A percentile compares a stretch with the other conserved stretches of the same genome.
Conservation (phyloP, 2,888 invertebrate genomes). For the Lypha dubia region DNA sequence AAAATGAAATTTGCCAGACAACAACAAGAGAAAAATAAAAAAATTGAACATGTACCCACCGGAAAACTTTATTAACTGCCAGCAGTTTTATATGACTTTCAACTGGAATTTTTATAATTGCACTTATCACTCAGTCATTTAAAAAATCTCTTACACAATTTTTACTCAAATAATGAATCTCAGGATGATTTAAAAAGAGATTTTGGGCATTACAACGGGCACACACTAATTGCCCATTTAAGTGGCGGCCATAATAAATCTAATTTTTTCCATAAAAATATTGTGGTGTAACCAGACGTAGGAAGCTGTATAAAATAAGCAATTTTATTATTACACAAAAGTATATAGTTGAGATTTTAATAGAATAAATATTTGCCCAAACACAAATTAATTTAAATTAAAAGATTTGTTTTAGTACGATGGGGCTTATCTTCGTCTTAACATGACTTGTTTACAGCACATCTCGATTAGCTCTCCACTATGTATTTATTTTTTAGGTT, state of each 20-base stretch:
- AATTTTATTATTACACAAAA: not conserved
- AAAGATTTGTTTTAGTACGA: not conserved
- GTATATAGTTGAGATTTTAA: not conserved
- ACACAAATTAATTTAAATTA: slow-evolving; percentile 39
- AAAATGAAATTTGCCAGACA: slow-evolving; percentile 1
- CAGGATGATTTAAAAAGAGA: not conserved
- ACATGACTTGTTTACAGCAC: not conserved
- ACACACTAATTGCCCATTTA: slow-evolving; percentile 46
- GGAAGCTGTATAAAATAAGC: not conserved
- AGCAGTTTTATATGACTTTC: slow-evolving; percentile 46
- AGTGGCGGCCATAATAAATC: slow-evolving; percentile 43
- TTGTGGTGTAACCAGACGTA: no score
- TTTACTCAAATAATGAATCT: slow-evolving; percentile 3
- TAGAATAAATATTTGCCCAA: slow-evolving; percentile 13
- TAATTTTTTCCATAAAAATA: slow-evolving; percentile 5
- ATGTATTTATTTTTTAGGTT: no score
- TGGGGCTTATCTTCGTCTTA: not conserved
- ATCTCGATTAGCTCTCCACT: not conserved
- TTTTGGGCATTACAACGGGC: not conserved
- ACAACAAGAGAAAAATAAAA: no score
- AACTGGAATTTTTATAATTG: slow-evolving; percentile 35
- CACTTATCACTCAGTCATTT: slow-evolving; percentile 34
- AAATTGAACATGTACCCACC: slow-evolving; percentile 14
- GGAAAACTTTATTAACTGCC: slow-evolving; percentile 64
- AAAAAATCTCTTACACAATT: not conserved